Base-by-base conservation (phyloP, 1,140 invertebrate genomes). In the Acromyrmex charruanus region DNA sequence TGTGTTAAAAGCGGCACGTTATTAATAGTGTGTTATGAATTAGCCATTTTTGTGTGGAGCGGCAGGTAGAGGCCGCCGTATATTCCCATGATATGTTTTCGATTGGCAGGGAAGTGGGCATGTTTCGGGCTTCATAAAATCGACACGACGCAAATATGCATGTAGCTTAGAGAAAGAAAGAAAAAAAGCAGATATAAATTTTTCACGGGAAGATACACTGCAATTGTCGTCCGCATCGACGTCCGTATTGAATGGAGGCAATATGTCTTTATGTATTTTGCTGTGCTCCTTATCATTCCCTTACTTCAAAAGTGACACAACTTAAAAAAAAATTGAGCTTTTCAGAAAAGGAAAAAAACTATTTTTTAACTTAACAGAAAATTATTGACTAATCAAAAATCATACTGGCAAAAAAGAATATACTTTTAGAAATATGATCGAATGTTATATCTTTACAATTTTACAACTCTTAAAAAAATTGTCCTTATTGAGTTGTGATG, bases 11-110 rank as follows among this genome's bases (percentile, higher is more conserved):
- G 77, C 86, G 39, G 65, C 68, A 87, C 77, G 71, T 51, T 88
- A 92, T 90, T 93, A 90, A 92, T 93, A 91, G 87, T 89, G 59
- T 61, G 86, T 92, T 91, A 91, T 91, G 92, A 90, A 91, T 92
- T 92, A 92, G 87, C 84, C 86, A 86, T 89, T 89, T 87, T 77
- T 59, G 65, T 69, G 75, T 31, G 80, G 12, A 59, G 53, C 58
- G 53, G 58, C 82, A 91, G 88, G 88, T 89, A 89, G 72, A 53
- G 51, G 77, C 35, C 49, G 49, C 59, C 55, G 69, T 28, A 6
- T 51, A 77, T 87, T 80, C 81, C 80, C 65, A 53, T 35, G 51
- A 61, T 75, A 84, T 16, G 55, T 74, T 77, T 84, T 53, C 39
- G 61, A 87, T 61, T 71, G 61, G 25, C 55, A 12, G 51, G 44